phyloP scores from a whole-genome alignment of 2,888 invertebrate genomes.

The Ceraclea dissimilis region DNA sequence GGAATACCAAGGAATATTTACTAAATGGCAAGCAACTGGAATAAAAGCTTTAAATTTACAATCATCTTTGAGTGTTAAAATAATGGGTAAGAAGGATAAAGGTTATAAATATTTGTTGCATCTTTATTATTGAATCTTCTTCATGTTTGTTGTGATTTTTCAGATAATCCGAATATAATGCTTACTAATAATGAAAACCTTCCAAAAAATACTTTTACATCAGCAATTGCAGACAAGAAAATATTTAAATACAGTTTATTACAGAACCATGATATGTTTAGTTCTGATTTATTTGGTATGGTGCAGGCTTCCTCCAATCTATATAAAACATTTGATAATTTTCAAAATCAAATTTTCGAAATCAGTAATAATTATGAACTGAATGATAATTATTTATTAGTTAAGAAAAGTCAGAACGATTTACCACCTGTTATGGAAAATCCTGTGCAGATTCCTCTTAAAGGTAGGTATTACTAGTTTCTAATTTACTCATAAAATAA shows the following conservation, averaged over 20 bases:
- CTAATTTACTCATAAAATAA: no score
- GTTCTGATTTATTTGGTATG: not conserved
- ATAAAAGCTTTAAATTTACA: constrained; percentile 50
- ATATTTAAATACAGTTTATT: constrained; percentile 1
- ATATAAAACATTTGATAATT: constrained; percentile 35
- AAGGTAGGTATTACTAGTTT: not conserved
- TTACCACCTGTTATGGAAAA: not conserved
- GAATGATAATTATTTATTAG: constrained; percentile 10
- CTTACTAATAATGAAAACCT: not conserved
- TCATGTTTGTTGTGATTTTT: not conserved
- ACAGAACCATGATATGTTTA: constrained; percentile 2
- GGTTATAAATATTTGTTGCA: not conserved
- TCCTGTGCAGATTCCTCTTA: not conserved
- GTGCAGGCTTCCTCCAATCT: not conserved
- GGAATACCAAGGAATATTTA: constrained; percentile 55
- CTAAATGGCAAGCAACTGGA: constrained; percentile 51
- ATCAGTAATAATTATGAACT: constrained; percentile 37
- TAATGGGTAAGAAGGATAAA: constrained; percentile 32
- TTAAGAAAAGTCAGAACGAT: constrained; percentile 6
- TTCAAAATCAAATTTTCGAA: constrained; percentile 44
- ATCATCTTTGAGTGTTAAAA: constrained; percentile 39
- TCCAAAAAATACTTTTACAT: not conserved
- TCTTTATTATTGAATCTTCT: no score
- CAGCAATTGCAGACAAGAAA: not conserved
- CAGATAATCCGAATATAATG: not conserved